Evolutionary conservation across 1,140 invertebrate species (phyloP), one percentile per base, ranked within the genome.

Genomic region (Chelonus insularis): DNA sequence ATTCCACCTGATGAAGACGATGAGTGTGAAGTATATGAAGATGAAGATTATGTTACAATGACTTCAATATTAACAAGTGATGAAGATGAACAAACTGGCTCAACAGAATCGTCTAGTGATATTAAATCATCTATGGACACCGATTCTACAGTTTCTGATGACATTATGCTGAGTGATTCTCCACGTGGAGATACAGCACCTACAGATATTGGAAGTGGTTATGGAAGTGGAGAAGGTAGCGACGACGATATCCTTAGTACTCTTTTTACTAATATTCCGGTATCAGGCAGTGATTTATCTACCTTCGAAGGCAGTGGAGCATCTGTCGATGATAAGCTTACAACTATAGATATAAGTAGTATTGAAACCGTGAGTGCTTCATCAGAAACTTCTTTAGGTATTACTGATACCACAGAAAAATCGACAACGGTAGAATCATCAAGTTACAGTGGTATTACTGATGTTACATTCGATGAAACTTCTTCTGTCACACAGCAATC

Each of bases 121-220:
- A 56, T 73, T 72, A 5, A 69, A 68, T 57, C 63, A 7, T 63
- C 67, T 0, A 63, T 63, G 11, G 64, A 50, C 4, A 66, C 66
- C 45, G 66, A 50, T 54, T 63, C 59, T 4, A 61, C 61, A 50
- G 71, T 66, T 36, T 65, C 75, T 0, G 82, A 85, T 25, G 85
- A 87, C 5, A 72, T 82, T 4, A 89, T 89, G 88, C 74, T 85
- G 34, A 87, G 87, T 65, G 88, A 89, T 64, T 72, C 78, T 25
- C 73, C 68, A 34, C 72, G 77, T 41, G 79, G 77, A 47, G 76
- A 76, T 47, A 74, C 76, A 34, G 57, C 72, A 18, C 60, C 70
- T 0, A 68, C 69, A 0, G 77, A 76, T 20, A 25, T 18, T 4
- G 60, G 51, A 36, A 67, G 56, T 50, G 63, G 43, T 34, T 45